Base-by-base conservation (phyloP, 2,888 invertebrate genomes). In the Stictocephala bisonia region DNA sequence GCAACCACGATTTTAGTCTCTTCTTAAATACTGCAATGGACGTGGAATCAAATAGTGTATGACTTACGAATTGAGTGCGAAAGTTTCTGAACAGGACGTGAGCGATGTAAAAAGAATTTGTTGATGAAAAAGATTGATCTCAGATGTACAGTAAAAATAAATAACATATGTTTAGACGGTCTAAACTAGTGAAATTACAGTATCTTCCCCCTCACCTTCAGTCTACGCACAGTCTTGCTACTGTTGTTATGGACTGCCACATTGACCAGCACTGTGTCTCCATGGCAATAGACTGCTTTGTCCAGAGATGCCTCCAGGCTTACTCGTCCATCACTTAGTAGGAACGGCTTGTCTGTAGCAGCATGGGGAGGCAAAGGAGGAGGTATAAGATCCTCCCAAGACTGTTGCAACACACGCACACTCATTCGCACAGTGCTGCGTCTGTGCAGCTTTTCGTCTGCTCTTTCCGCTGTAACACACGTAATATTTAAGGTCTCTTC, bases 361-460 rank as follows among this genome's bases (percentile, higher is more conserved):
- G 90, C 92, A 74, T 89, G 88, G 1, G 94, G 93, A 18, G 91
- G 88, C 1, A 72, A 41, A 51, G 71, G 66, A 40, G 6, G 74
- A 76, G 53, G 73, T 27, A 82, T 4, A 22, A 83, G 80, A 66
- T 80, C 77, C 2, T 81, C 80, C 15, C 80, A 80, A 44, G 82
- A 83, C 80, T 87, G 90, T 81, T 94, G 94, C 26, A 94, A 89
- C 70, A 95, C 93, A 4, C 94, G 86, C 74, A 95, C 93, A 29
- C 94, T 93, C 93, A 95, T 94, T 73, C 92, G 89, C 18, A 95
- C 93, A 0, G 91, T 91, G 76, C 91, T 91, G 69, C 93, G 89
- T 20, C 93, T 88, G 73, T 93, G 92, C 50, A 93, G 87, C 83
- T 93, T 93, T 81, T 95, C 94, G 79, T 95, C 94, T 0, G 91